phyloP scores from a whole-genome alignment of 2,113 vertebrate species.

The Vicugna pacos region DNA sequence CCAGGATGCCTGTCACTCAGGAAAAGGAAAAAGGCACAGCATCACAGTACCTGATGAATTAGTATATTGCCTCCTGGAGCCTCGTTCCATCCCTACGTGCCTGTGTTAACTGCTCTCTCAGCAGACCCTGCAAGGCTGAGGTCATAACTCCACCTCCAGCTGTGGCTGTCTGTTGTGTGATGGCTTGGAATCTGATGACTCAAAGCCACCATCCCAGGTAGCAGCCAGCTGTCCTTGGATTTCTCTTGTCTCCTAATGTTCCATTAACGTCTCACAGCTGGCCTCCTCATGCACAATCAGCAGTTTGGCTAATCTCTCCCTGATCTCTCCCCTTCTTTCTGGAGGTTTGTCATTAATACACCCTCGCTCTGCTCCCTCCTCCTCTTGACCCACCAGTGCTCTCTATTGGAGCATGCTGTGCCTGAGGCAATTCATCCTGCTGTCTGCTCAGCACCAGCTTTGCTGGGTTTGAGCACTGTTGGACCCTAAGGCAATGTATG shows the following conservation, averaged over 20 bases:
- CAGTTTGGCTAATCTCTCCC: constrained; percentile 80
- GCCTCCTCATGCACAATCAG: constrained; percentile 80
- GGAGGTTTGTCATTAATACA: constrained; percentile 79
- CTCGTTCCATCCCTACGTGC: background rate
- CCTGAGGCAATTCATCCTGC: constrained; percentile 68
- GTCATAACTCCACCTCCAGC: constrained; percentile 66
- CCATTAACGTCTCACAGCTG: constrained; percentile 87
- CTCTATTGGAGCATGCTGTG: constrained; percentile 44
- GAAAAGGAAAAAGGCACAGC: background rate
- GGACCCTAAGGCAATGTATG: constrained; percentile 68
- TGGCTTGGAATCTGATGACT: constrained; percentile 76
- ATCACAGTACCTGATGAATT: background rate
- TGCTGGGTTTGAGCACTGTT: constrained; percentile 77
- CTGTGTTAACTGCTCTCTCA: constrained; percentile 59
- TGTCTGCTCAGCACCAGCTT: constrained; percentile 77
- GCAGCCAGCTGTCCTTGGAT: constrained; percentile 79
- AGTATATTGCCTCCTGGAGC: background rate
- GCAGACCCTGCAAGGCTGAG: constrained; percentile 61
- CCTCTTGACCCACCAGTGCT: background rate
- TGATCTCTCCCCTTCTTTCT: constrained; percentile 68
- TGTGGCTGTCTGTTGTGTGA: background rate
- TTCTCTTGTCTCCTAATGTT: constrained; percentile 81
- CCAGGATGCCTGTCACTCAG: background rate
- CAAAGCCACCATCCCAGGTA: constrained; percentile 78
- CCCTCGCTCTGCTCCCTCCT: constrained; percentile 38